phyloP scores from a whole-genome alignment of 2,113 vertebrate genomes.

The Rutilus rutilus region DNA sequence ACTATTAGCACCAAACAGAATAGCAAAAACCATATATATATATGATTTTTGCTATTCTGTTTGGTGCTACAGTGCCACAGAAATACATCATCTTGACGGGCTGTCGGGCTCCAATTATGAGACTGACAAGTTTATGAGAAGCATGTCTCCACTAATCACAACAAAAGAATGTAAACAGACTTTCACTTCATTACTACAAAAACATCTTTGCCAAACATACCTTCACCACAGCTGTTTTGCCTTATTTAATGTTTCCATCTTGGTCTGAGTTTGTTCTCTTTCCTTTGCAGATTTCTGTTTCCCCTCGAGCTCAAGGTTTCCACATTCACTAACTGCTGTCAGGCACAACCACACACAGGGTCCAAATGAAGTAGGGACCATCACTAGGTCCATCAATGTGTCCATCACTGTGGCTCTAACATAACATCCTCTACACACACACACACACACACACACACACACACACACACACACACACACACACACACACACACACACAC shows the following conservation, averaged over 20 bases:
- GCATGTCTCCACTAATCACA: not conserved
- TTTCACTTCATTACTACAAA: not conserved
- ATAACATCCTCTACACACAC: slow-evolving; percentile 22
- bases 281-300: not conserved
- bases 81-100: slow-evolving; percentile 21
- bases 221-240: not conserved
- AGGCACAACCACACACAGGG: slow-evolving; percentile 29
- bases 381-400: slow-evolving; percentile 27
- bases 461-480: slow-evolving; percentile 26
- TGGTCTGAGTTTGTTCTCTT: not conserved
- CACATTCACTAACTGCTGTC: slow-evolving; percentile 14
- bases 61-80: not conserved
- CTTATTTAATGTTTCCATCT: slow-evolving; percentile 4
- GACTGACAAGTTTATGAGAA: slow-evolving; percentile 22
- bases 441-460: slow-evolving; percentile 34
- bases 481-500: slow-evolving; percentile 34
- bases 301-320: not conserved
- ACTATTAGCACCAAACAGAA: too few relatives aligned
- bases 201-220: not conserved
- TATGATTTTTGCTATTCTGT: not conserved
- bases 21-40: too few relatives aligned
- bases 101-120: not conserved
- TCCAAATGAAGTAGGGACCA: slow-evolving; percentile 31
- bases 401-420: not conserved
- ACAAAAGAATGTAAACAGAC: not conserved